These are phyloP conservation scores for Aurelia sp. DNA, from an alignment of 30 jellyfish, hydroid and myxozoan species.

Conservation along the genomic window DNA sequence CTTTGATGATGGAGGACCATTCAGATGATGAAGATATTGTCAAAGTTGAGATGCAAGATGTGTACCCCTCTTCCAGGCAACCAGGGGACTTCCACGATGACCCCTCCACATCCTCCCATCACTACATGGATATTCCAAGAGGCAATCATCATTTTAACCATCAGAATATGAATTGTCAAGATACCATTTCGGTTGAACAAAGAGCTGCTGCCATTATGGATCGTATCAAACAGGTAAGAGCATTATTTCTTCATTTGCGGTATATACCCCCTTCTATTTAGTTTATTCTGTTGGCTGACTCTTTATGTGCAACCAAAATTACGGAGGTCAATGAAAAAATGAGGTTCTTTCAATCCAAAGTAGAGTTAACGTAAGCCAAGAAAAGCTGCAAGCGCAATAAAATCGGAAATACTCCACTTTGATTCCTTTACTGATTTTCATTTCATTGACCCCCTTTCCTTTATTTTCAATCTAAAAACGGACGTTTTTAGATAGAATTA, in stretches of 20 bases:
- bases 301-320: too few relatives aligned
- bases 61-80: constrained; percentile 67
- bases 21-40: constrained; percentile 73
- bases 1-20: constrained; percentile 26
- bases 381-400: too few relatives aligned
- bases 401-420: too few relatives aligned
- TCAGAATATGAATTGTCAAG: constrained; percentile 37
- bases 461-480: too few relatives aligned
- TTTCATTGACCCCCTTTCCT: too few relatives aligned
- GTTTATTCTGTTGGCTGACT: too few relatives aligned
- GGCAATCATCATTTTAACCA: constrained; percentile 66
- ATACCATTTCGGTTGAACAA: constrained; percentile 68
- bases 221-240: constrained; percentile 71
- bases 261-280: neutral
- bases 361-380: too few relatives aligned
- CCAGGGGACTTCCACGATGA: constrained; percentile 16
- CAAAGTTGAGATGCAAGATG: constrained; percentile 77
- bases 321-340: too few relatives aligned
- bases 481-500: too few relatives aligned
- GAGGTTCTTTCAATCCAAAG: too few relatives aligned
- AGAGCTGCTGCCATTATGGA: constrained; percentile 84
- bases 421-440: too few relatives aligned
- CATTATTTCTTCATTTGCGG: too few relatives aligned
- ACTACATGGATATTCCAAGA: constrained; percentile 22
- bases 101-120: constrained; percentile 29